Evolutionary conservation across 2,797 vertebrate genomes (phyloP).

Genomic region (Gadopsis marmoratus): DNA sequence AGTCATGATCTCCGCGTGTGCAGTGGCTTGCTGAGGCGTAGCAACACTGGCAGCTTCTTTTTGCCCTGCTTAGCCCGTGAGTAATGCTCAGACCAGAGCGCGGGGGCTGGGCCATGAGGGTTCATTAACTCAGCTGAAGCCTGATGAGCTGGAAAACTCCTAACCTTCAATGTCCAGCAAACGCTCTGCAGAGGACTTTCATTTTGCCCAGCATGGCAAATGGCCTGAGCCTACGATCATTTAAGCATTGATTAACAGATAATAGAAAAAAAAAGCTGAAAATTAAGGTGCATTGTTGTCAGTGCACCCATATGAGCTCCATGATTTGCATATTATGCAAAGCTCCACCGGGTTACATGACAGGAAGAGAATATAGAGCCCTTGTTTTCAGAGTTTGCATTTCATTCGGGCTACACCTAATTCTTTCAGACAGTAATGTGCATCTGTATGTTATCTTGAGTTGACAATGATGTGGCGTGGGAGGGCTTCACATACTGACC

Average conservation of each 20-base stretch:
- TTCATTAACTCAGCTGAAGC: constrained; percentile 80
- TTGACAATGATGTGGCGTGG: constrained; percentile 62
- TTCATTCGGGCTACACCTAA: constrained; percentile 35
- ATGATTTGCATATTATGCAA: constrained; percentile 40
- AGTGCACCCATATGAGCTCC: background rate
- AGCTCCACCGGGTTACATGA: background rate
- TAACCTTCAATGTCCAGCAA: constrained; percentile 59
- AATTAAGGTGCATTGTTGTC: background rate
- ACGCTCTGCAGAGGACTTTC: constrained; percentile 48
- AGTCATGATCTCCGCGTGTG: constrained; percentile 67
- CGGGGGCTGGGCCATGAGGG: constrained; percentile 63
- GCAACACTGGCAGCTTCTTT: constrained; percentile 70
- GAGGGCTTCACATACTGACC: constrained; percentile 59
- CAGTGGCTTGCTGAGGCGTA: constrained; percentile 63
- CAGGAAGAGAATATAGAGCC: background rate
- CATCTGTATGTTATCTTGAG: constrained; percentile 44
- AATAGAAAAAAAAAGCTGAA: background rate
- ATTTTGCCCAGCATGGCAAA: constrained; percentile 46
- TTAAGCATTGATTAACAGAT: constrained; percentile 15
- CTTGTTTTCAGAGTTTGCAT: constrained; percentile 3
- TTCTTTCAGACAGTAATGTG: constrained; percentile 53
- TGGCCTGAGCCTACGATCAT: constrained; percentile 12
- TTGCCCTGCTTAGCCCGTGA: constrained; percentile 63
- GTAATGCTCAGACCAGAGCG: constrained; percentile 67
- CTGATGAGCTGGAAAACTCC: constrained; percentile 78